These are phyloP conservation scores for Drosophila ustulata DNA, from an alignment of 2,888 invertebrate genomes.

Conservation along the genomic window DNA sequence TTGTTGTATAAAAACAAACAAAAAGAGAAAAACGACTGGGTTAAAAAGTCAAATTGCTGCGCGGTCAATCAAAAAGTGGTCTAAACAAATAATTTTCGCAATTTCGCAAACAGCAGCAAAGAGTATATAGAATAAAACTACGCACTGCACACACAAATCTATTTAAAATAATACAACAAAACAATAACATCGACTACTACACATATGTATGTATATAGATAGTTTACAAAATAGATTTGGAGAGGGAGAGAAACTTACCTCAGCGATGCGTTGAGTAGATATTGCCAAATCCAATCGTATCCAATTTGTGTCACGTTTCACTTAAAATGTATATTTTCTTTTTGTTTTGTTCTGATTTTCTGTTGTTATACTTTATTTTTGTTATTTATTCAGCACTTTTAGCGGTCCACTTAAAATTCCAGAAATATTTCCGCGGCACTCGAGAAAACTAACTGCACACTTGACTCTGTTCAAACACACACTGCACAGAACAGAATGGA, in stretches of 20 bases:
- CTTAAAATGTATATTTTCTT: constrained; percentile 32
- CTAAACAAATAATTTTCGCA: constrained; percentile 76
- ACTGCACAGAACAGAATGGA: constrained; percentile 4
- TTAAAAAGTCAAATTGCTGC: constrained; percentile 71
- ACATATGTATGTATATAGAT: neutral
- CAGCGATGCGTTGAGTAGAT: constrained; percentile 22
- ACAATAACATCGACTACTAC: constrained; percentile 9
- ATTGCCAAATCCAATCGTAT: constrained; percentile 45
- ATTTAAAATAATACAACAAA: constrained; percentile 14
- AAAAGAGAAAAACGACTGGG: constrained; percentile 35
- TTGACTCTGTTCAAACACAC: constrained; percentile 26
- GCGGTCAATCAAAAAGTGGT: constrained; percentile 73
- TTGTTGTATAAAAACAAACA: constrained; percentile 16
- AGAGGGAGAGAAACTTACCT: constrained; percentile 43
- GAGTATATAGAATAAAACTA: constrained; percentile 11
- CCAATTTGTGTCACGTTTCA: constrained; percentile 39
- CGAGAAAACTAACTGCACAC: constrained; percentile 41
- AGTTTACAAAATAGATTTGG: constrained; percentile 3
- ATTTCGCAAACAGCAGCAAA: constrained; percentile 51
- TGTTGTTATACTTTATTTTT: constrained; percentile 19
- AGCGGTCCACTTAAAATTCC: constrained; percentile 72
- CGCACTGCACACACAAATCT: constrained; percentile 18
- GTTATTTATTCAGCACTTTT: constrained; percentile 47
- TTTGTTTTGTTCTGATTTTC: constrained; percentile 18
- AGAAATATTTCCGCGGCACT: constrained; percentile 57